A percentile compares a stretch with the other conserved stretches of the same genome.
Evolutionary conservation across 2,797 vertebrate species (phyloP).

Genomic region (Pseudochaenichthys georgianus): DNA sequence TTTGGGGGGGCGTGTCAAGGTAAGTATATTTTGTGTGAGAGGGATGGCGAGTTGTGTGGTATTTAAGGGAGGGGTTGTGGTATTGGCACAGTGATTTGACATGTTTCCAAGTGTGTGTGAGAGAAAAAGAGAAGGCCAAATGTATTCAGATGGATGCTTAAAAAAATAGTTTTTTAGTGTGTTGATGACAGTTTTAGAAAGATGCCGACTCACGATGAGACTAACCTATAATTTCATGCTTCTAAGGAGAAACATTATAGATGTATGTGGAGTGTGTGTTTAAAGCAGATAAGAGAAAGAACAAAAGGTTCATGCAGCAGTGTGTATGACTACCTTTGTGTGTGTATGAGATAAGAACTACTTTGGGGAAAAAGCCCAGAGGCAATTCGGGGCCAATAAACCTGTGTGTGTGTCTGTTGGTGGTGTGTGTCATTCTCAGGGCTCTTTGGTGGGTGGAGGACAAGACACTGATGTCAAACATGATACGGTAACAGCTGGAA

Average conservation of each 20-base stretch:
- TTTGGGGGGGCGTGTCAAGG: conserved; percentile 23
- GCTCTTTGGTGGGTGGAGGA: conserved; percentile 55
- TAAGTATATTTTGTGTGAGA: conserved; percentile 29
- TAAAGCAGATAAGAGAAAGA: not conserved
- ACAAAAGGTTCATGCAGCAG: not conserved
- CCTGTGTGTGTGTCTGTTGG: conserved; percentile 26
- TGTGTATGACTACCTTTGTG: conserved; percentile 3
- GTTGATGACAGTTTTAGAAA: conserved; percentile 13
- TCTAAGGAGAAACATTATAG: conserved; percentile 22
- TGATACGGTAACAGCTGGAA: conserved; percentile 86
- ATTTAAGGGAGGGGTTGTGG: conserved; percentile 27
- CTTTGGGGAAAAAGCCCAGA: conserved; percentile 31
- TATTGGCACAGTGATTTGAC: conserved; percentile 18
- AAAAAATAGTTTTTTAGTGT: conserved; percentile 12
- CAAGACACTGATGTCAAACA: conserved; percentile 80
- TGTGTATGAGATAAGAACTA: conserved; percentile 26
- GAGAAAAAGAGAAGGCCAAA: conserved; percentile 8
- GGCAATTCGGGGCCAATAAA: conserved; percentile 51
- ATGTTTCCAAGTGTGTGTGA: conserved; percentile 37
- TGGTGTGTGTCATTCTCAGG: conserved; percentile 53
- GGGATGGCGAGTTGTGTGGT: conserved; percentile 32
- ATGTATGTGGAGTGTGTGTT: conserved; percentile 14
- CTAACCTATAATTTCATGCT: conserved; percentile 50
- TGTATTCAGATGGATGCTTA: conserved; percentile 17
- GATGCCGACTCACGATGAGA: conserved; percentile 28